Conservation (phyloP, 2,797 vertebrate species). For the Nannoperca australis region DNA sequence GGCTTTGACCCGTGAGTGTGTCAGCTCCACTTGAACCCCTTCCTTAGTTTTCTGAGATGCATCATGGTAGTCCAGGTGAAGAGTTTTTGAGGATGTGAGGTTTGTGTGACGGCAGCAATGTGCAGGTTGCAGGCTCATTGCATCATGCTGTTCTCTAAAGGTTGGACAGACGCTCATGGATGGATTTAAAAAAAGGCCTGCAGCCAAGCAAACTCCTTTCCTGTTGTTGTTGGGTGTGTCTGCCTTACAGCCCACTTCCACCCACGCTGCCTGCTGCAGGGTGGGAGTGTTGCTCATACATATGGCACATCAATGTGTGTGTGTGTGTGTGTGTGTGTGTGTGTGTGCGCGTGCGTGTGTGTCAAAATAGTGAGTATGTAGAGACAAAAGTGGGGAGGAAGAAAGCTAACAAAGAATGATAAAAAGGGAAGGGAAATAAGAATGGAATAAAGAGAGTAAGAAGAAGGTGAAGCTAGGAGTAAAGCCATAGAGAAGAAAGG, state of each 20-base stretch:
- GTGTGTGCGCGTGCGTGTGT: conserved; percentile 12
- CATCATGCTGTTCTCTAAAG: conserved; percentile 71
- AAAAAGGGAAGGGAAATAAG: background rate
- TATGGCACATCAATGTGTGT: conserved; percentile 21
- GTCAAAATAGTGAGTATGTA: conserved; percentile 2
- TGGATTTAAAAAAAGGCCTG: conserved; percentile 49
- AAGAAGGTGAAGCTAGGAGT: background rate
- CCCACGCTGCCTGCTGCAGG: conserved; percentile 64
- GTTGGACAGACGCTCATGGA: conserved; percentile 50
- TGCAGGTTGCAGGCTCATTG: conserved; percentile 74
- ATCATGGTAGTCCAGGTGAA: conserved; percentile 8
- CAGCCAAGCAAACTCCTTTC: conserved; percentile 68
- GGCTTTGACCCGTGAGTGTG: conserved; percentile 1
- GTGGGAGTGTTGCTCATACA: conserved; percentile 48
- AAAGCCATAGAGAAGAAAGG: background rate
- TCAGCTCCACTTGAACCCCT: conserved; percentile 9
- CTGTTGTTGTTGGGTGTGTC: conserved; percentile 75
- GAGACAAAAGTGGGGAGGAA: background rate
- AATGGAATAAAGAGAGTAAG: background rate
- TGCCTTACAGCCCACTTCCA: conserved; percentile 60
- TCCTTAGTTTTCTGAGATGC: conserved; percentile 8
- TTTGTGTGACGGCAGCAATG: conserved; percentile 20
- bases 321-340: conserved; percentile 17
- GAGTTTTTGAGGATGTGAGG: conserved; percentile 12
- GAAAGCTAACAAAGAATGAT: background rate